Base-by-base conservation (phyloP, 2,888 invertebrate genomes). In the Trachelus tabidus region DNA sequence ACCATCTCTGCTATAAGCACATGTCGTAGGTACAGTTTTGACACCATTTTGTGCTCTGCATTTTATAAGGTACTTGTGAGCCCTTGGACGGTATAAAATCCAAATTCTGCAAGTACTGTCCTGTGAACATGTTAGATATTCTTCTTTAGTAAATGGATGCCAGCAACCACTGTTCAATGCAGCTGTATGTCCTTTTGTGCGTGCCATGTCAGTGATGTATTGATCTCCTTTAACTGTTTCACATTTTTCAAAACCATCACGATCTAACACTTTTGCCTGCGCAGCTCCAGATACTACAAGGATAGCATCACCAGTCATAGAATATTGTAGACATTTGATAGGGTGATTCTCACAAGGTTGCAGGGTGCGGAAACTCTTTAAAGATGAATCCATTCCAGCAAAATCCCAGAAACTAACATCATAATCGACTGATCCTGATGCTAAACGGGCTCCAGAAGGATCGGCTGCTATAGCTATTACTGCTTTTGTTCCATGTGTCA, bases 351-450 rank as follows among this genome's bases (percentile, higher is more conserved):
- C 98, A 89, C 97, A 98, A 0, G 98, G 98, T 83, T 96, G 95
- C 97, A 98, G 93, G 0, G 96, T 96, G 34, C 99, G 94, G 91
- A 99, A 99, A 75, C 98, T 97, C 76, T 96, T 95, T 93, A 98
- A 94, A 0, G 96, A 95, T 0, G 97, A 95, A 90, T 99, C 98
- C 98, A 99, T 99, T 6, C 99, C 99, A 81, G 98, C 97, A 93
- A 99, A 99, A 90, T 99, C 99, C 98, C 98, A 99, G 86, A 99
- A 97, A 76, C 96, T 96, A 2, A 99, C 96, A 85, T 98, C 98
- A 91, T 98, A 99, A 91, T 99, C 99, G 35, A 97, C 95, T 0
- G 98, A 98, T 0, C 99, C 99, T 0, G 97, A 96, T 0, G 97
- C 96, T 69, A 97, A 91, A 73, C 99, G 93, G 1, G 98, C 98